phyloP scores from a whole-genome alignment of 2,113 vertebrate genomes.

The Tragelaphus scriptus region DNA sequence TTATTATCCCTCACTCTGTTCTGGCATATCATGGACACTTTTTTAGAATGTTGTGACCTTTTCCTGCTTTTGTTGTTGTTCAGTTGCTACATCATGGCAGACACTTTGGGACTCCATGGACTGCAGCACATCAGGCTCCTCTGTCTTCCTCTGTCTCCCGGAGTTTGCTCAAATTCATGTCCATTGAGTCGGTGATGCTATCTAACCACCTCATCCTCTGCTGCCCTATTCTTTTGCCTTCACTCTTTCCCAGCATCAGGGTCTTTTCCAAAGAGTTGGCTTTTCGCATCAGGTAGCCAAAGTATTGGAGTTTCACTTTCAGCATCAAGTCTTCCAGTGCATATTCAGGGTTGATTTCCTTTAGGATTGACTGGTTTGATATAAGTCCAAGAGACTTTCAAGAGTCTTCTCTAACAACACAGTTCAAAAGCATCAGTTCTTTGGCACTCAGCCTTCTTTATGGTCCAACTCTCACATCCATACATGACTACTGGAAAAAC shows the following conservation, averaged over 20 bases:
- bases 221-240: background rate
- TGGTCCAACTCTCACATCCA: background rate
- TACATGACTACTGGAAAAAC: background rate
- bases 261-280: background rate
- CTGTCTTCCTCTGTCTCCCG: background rate
- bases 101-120: background rate
- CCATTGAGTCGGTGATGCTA: background rate
- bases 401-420: background rate
- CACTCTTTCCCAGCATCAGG: background rate
- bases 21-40: background rate
- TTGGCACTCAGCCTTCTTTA: background rate
- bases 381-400: background rate
- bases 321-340: background rate
- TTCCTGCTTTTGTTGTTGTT: background rate
- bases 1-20: background rate
- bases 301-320: background rate
- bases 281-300: background rate
- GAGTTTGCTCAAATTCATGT: background rate
- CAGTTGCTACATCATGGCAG: background rate
- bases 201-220: background rate
- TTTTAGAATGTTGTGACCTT: background rate
- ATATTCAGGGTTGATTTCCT: background rate
- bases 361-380: background rate
- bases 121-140: background rate
- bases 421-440: background rate